Evolutionary conservation across 2,113 vertebrate genomes (phyloP), one percentile per base, ranked within the genome.

Genomic region (Chaetops frenatus): DNA sequence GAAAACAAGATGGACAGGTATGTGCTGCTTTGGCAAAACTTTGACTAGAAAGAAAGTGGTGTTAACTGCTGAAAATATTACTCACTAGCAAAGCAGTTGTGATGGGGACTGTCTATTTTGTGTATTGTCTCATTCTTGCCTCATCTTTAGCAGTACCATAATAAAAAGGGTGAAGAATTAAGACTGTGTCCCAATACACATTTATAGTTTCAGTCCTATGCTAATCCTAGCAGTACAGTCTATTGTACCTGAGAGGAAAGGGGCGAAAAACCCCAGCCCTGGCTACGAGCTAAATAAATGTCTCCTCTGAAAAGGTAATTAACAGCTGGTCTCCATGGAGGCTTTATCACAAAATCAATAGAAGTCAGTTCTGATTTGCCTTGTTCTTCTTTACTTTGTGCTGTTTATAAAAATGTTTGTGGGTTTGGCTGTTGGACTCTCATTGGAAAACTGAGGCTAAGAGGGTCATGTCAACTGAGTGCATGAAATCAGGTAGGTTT

Each of bases 311-410:
- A 90, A 94, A 95, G 81, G 70, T 88, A 95, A 96, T 95, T 94
- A 95, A 81, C 82, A 94, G 67, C 79, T 93, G 60, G 85, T 91
- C 61, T 95, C 94, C 82, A 81, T 92, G 91, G 94, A 94, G 73
- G 38, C 61, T 93, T 91, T 94, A 97, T 96, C 93, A 95, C 58
- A 88, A 95, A 95, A 95, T 96, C 96, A 96, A 86, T 95, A 96
- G 53, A 40, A 92, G 76, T 83, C 94, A 72, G 76, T 28, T 92
- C 72, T 79, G 76, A 95, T 95, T 81, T 93, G 53, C 82, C 76
- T 73, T 53, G 27, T 69, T 94, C 73, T 93, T 90, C 88, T 92
- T 82, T 86, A 45, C 60, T 88, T 61, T 76, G 53, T 80, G 50
- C 23, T 86, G 79, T 93, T 93, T 86, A 84, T 91, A 94, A 58